Conservation (phyloP, 30 jellyfish, hydroid and myxozoan species). For the Pelagia noctiluca region DNA sequence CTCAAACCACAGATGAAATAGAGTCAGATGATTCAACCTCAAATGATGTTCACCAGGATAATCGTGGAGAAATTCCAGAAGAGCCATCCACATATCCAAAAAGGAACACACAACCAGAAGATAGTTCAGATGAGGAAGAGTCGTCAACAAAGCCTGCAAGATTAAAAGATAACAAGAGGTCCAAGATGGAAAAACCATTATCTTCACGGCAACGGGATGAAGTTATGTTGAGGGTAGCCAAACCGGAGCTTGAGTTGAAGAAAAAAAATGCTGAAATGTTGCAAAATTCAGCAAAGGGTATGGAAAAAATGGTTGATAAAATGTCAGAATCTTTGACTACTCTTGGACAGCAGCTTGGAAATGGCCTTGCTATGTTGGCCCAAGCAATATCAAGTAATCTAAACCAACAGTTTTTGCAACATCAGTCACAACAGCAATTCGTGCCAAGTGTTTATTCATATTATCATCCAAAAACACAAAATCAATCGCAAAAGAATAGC, state of each 20-base stretch:
- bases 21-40: not conserved
- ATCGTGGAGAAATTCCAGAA: not conserved
- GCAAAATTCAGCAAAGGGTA: not conserved
- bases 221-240: conserved; percentile 8
- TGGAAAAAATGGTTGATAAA: not conserved
- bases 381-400: conserved; percentile 11
- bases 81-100: not conserved
- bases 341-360: conserved; percentile 31
- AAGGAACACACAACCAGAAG: not conserved
- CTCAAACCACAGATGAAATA: not conserved
- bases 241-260: conserved; percentile 26
- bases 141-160: not conserved
- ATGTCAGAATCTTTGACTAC: not conserved
- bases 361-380: conserved; percentile 20
- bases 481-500: not conserved
- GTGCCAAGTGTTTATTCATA: not conserved
- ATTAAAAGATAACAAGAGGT: not conserved
- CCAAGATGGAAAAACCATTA: not conserved
- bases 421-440: not conserved
- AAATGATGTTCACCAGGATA: not conserved
- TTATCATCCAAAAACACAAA: not conserved
- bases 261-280: conserved; percentile 8
- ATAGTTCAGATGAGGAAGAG: not conserved
- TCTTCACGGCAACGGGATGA: conserved; percentile 30
- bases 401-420: not conserved